Conservation (phyloP, 1,140 invertebrate genomes). For the Leptopilina boulardi region DNA sequence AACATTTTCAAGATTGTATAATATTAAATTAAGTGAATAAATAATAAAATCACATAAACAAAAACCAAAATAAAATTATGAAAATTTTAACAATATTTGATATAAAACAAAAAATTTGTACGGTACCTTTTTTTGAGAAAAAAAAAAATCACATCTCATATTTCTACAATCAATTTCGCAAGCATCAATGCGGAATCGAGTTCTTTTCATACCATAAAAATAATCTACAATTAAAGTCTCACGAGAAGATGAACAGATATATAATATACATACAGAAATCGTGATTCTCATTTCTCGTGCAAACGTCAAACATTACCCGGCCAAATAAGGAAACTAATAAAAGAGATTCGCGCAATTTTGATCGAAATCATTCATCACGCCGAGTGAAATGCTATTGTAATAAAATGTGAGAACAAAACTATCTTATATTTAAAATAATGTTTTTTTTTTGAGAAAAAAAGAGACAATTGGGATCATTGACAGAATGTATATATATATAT, state of each 20-base stretch:
- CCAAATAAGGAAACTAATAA: slow-evolving; percentile 61
- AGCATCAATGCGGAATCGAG: background rate
- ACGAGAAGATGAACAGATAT: no score
- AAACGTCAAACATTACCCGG: slow-evolving; percentile 56
- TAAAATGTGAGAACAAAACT: no score
- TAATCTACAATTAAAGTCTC: background rate
- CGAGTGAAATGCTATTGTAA: no score
- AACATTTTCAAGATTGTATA: background rate
- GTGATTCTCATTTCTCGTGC: slow-evolving; percentile 36
- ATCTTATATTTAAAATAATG: no score
- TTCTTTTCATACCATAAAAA: background rate
- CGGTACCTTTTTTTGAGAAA: no score
- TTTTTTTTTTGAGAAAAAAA: background rate
- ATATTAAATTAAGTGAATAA: no score
- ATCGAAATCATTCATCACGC: no score
- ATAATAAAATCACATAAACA: background rate
- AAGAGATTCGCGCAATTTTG: no score
- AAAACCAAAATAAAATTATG: background rate
- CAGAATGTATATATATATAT: background rate
- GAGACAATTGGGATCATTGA: slow-evolving; percentile 18
- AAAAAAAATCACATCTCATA: background rate
- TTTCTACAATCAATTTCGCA: slow-evolving; percentile 39
- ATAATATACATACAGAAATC: background rate
- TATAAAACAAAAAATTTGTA: no score
- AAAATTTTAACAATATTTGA: no score